These are phyloP conservation scores for Pseudococcus viburni DNA, from an alignment of 2,888 invertebrate species.

Conservation along the genomic window DNA sequence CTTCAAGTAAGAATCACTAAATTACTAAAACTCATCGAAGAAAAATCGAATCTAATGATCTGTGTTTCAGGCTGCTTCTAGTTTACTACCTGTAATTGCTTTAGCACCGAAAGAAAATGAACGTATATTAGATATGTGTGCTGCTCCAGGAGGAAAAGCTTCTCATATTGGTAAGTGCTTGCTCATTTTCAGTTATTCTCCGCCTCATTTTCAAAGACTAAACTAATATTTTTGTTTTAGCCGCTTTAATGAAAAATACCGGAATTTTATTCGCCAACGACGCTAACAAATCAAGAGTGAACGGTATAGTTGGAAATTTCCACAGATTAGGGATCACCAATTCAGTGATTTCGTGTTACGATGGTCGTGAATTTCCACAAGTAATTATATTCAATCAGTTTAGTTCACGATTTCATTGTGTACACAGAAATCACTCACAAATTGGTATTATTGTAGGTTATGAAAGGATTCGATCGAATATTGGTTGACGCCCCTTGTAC, in stretches of 20 bases:
- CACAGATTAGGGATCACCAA: slow-evolving; percentile 97
- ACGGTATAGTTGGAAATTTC: slow-evolving; percentile 95
- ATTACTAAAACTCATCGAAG: background rate
- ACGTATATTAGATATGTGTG: slow-evolving; percentile 94
- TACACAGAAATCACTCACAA: background rate
- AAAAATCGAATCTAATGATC: background rate
- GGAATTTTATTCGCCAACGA: slow-evolving; percentile 98
- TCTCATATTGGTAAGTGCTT: slow-evolving; percentile 84
- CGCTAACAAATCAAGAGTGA: slow-evolving; percentile 88
- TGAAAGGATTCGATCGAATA: slow-evolving; percentile 95
- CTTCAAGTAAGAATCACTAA: slow-evolving; percentile 76
- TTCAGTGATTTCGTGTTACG: slow-evolving; percentile 88
- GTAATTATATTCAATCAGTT: slow-evolving; percentile 71
- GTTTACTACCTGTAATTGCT: slow-evolving; percentile 97
- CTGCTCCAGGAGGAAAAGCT: slow-evolving; percentile 99
- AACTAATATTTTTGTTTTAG: slow-evolving; percentile 70
- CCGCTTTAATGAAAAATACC: slow-evolving; percentile 98
- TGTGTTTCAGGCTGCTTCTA: slow-evolving; percentile 84
- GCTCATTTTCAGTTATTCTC: background rate
- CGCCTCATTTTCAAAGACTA: background rate
- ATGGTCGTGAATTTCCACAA: slow-evolving; percentile 87
- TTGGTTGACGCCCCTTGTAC: slow-evolving; percentile 98
- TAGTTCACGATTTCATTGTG: background rate
- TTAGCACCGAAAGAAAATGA: slow-evolving; percentile 97
- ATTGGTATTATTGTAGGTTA: slow-evolving; percentile 74